Evolutionary conservation across 2,888 invertebrate genomes (phyloP), one percentile per base, ranked within the genome.

Genomic region (Scaptomyza tumidula): DNA sequence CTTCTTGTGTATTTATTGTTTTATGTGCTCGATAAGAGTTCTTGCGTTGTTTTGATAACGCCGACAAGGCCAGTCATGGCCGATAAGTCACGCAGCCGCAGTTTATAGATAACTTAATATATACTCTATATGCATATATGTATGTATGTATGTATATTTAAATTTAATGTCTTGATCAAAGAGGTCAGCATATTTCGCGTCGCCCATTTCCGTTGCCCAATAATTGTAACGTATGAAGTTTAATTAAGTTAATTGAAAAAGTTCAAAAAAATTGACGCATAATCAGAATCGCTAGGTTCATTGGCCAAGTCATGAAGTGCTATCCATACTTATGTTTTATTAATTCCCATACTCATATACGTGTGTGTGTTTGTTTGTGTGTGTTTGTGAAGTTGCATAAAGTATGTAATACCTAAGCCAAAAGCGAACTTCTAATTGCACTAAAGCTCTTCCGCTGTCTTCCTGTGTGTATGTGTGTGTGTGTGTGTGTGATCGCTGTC

Each of bases 211-310:
- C 84, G 84, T 55, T 71, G 81, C 75, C 72, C 70, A 71, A 77
- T 75, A 71, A 77, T 71, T 71, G 62, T 45, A 3, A 61, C 64
- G 63, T 63, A 57, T 37, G 46, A 52, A 74, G 74, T 74, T 71
- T 74, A 78, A 83, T 82, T 78, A 75, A 80, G 77, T 52, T 73
- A 83, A 83, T 83, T 83, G 79, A 82, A 58, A 48, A 62, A 72
- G 85, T 75, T 80, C 74, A 79, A 57, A 54, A 71, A 77, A 79
- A 75, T 73, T 77, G 80, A 80, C 75, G 71, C 79, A 71, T 72
- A 85, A 80, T 72, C 82, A 69, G 67, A 31, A 45, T 27, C 19
- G 31, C 27, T 16, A 46, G 65, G 69, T 81, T 79, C 82, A 77
- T 61, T 80, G 80, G 70, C 83, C 78, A 78, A 67, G 54, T 62